Conservation (phyloP, 2,113 vertebrate species). For the Syngnathus scovelli region DNA sequence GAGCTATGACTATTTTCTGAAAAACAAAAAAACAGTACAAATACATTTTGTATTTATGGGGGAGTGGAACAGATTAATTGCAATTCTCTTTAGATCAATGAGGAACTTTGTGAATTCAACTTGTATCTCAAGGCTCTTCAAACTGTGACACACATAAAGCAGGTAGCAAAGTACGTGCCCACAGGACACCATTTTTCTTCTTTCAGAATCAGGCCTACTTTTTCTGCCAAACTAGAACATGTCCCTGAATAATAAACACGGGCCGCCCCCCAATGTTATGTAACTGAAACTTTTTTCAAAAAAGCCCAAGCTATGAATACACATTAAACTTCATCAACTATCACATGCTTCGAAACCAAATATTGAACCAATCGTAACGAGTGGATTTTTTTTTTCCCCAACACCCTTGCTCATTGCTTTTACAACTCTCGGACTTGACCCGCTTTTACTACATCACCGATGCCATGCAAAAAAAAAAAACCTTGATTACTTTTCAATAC, state of each 20-base stretch:
- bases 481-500: slow-evolving; percentile 70
- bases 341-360: slow-evolving; percentile 56
- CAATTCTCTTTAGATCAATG: not conserved
- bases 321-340: slow-evolving; percentile 60
- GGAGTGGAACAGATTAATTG: not conserved
- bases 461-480: slow-evolving; percentile 35
- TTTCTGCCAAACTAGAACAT: slow-evolving; percentile 52
- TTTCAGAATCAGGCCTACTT: slow-evolving; percentile 51
- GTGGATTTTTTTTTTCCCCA: slow-evolving; percentile 53
- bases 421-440: slow-evolving; percentile 66
- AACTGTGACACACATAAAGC: slow-evolving; percentile 19
- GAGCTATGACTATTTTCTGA: not conserved
- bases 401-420: slow-evolving; percentile 67
- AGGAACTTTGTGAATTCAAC: not conserved
- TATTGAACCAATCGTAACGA: slow-evolving; percentile 65
- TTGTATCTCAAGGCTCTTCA: not conserved
- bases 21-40: not conserved
- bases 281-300: slow-evolving; percentile 35
- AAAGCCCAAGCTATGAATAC: slow-evolving; percentile 65
- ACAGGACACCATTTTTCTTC: slow-evolving; percentile 23
- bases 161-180: slow-evolving; percentile 25
- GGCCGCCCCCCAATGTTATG: not conserved
- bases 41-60: not conserved
- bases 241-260: slow-evolving; percentile 35
- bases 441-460: slow-evolving; percentile 68